Evolutionary conservation across 1,140 invertebrate genomes (phyloP).

Genomic region (Drosophila lowei): DNA sequence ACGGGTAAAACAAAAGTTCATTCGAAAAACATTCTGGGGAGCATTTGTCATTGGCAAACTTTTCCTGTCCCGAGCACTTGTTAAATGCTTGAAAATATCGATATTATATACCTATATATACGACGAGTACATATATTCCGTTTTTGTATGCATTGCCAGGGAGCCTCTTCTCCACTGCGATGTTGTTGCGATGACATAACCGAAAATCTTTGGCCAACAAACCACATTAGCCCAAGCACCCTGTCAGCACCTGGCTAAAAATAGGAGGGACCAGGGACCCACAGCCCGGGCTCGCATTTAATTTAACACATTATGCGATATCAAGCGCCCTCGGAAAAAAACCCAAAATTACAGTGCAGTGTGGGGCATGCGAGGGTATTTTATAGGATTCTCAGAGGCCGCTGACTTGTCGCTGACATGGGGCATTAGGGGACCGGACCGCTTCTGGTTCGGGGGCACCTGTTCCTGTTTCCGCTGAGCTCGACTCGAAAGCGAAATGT

Average conservation of each 20-base stretch:
- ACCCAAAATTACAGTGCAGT: slow-evolving; percentile 26
- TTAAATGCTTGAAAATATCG: slow-evolving; percentile 45
- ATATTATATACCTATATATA: slow-evolving; percentile 1
- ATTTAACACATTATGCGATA: slow-evolving; percentile 50
- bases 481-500: slow-evolving; percentile 35
- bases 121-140: no score
- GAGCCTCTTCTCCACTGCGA: background rate
- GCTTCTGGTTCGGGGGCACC: background rate
- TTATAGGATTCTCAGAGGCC: slow-evolving; percentile 7
- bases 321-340: slow-evolving; percentile 17
- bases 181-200: slow-evolving; percentile 37
- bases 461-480: slow-evolving; percentile 46
- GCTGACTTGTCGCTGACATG: slow-evolving; percentile 30
- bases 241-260: slow-evolving; percentile 33
- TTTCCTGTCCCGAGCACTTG: slow-evolving; percentile 44
- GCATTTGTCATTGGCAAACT: slow-evolving; percentile 46
- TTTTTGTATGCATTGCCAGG: background rate
- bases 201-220: slow-evolving; percentile 39
- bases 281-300: slow-evolving; percentile 17
- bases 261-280: slow-evolving; percentile 13
- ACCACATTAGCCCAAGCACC: slow-evolving; percentile 40
- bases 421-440: slow-evolving; percentile 36
- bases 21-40: slow-evolving; percentile 41
- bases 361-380: background rate
- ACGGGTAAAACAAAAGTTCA: slow-evolving; percentile 43